phyloP scores from a whole-genome alignment of 2,797 vertebrate species.

The Cuniculus paca region DNA sequence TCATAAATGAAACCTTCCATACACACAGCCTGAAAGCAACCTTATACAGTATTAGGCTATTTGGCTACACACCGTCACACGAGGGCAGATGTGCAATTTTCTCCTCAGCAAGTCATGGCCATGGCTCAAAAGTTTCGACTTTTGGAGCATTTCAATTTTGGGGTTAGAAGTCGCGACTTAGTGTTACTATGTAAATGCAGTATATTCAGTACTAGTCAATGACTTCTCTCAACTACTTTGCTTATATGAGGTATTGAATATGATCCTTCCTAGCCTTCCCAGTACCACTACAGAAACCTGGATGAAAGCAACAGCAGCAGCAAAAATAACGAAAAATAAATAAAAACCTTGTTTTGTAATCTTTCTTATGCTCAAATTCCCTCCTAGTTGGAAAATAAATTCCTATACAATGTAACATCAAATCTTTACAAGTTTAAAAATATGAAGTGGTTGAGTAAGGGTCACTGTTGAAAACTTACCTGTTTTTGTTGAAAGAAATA shows the following conservation, averaged over 20 bases:
- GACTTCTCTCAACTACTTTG: conserved; percentile 3
- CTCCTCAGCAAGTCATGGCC: not conserved
- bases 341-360: not conserved
- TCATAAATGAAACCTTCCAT: not conserved
- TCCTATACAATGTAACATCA: not conserved
- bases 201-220: not conserved
- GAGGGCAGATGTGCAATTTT: not conserved
- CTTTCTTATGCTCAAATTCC: not conserved
- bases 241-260: not conserved
- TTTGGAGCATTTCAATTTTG: not conserved
- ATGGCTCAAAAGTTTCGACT: not conserved
- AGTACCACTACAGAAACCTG: not conserved
- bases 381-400: conserved; percentile 28
- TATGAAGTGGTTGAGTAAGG: not conserved
- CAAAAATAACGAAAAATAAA: not conserved
- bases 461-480: conserved; percentile 8
- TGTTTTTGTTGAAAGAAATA: conserved; percentile 51
- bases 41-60: not conserved
- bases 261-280: not conserved
- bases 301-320: not conserved
- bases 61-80: not conserved
- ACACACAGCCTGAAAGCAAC: not conserved
- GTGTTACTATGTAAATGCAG: not conserved
- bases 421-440: not conserved
- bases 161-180: not conserved